Evolutionary conservation across 2,113 vertebrate genomes (phyloP), one percentile per base, ranked within the genome.

Genomic region (Macrotis lagotis): DNA sequence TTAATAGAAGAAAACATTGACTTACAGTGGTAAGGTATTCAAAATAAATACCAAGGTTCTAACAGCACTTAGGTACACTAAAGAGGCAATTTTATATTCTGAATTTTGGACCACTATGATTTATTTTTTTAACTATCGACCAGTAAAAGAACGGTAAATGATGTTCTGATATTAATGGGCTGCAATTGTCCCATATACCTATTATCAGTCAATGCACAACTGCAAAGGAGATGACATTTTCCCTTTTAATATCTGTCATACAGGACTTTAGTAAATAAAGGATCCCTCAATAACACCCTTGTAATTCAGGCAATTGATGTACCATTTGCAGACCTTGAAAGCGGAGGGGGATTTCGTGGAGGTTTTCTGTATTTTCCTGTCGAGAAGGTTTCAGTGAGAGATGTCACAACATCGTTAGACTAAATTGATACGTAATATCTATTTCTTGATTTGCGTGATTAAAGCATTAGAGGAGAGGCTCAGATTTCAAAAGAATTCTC

Each of bases 401-500:
- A 95, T 95, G 93, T 96, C 97, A 97, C 94, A 95, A 91, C 95
- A 95, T 44, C 97, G 91, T 94, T 95, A 83, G 96, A 94, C 94
- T 92, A 96, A 96, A 98, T 97, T 96, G 96, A 95, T 96, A 95
- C 0, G 91, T 44, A 98, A 95, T 96, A 98, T 97, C 97, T 97
- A 88, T 96, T 98, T 97, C 96, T 98, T 96, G 95, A 97, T 98
- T 98, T 98, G 96, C 96, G 97, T 98, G 96, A 98, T 98, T 98
- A 98, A 98, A 98, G 92, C 94, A 95, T 97, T 91, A 97, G 96
- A 97, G 94, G 95, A 95, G 94, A 92, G 97, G 94, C 96, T 98
- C 96, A 93, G 96, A 96, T 98, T 97, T 97, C 97, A 98, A 98
- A 98, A 98, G 97, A 97, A 50, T 98, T 96, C 97, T 98, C 91